Conservation (phyloP, 2,113 vertebrate genomes). For the Chaetodon auriga region DNA sequence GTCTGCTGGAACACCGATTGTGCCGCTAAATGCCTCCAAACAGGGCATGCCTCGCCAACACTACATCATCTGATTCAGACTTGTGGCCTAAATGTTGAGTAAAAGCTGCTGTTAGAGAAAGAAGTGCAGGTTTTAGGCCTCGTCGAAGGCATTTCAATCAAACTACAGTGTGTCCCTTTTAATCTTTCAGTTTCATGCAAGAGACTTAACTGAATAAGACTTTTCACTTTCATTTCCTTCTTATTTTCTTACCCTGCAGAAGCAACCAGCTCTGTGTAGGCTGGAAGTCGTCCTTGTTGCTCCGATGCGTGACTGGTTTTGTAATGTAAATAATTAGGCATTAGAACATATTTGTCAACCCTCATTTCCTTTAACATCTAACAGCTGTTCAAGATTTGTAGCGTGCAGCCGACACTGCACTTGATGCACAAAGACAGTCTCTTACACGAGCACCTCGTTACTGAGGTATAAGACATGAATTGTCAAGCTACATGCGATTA, state of each 20-base stretch:
- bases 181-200: neutral
- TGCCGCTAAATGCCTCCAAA: neutral
- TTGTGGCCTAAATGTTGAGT: neutral
- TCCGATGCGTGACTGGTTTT: neutral
- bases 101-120: neutral
- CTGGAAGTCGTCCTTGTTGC: neutral
- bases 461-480: neutral
- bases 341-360: neutral
- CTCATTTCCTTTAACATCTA: neutral
- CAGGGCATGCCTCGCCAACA: neutral
- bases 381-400: slow-evolving; percentile 11
- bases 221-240: neutral
- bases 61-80: neutral
- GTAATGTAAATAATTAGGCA: neutral
- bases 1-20: no score
- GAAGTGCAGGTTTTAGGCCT: neutral
- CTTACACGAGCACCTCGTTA: neutral
- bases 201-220: neutral
- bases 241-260: neutral
- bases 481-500: slow-evolving; percentile 5
- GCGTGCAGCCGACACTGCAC: no score
- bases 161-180: neutral
- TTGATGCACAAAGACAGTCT: slow-evolving; percentile 18
- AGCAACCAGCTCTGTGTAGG: neutral
- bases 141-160: neutral